Evolutionary conservation across 2,797 vertebrate genomes (phyloP), one percentile per base, ranked within the genome.

Genomic region (Peromyscus attwateri): DNA sequence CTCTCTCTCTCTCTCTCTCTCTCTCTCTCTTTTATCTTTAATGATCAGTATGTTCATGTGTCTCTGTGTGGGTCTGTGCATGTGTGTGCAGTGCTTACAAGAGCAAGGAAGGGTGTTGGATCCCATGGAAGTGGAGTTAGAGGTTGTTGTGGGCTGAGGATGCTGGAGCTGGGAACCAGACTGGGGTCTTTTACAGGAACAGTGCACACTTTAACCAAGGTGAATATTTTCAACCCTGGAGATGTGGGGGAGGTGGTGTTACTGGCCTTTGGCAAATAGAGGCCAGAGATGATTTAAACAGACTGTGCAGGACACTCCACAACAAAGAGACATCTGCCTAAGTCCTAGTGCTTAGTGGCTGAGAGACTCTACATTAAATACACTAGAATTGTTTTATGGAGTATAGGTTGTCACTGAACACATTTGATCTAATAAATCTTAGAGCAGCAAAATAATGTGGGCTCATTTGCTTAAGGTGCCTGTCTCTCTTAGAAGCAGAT

Each of bases 331-430:
- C 25, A 55, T 68, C 60, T 92, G 66, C 6, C 19, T 31, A 0
- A 81, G 68, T 73, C 64, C 73, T 62, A 85, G 19, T 25, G 43
- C 49, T 6, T 17, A 12, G 12, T 84, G 17, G 19, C 4, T 62
- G 34, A 93, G 46, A 90, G 73, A 95, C 14, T 12, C 57, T 87
- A 6, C 7, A 82, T 73, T 91, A 82, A 91, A 64, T 87, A 73
- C 40, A 70, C 27, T 16, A 76, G n/a, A 37, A 43, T 43, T 46
- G 25, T 64, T 84, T 43, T 19, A 60, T 13, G 49, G 27, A 57
- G 11, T 29, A 1, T 40, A 17, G 9, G 2, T 40, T 93, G 1
- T 87, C 91, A 95, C 62, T 75, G 64, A 90, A 40, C 34, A 83
- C 4, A 40, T 49, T 75, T 60, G 43, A 11, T 82, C 71, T 81